Evolutionary conservation across 2,797 vertebrate genomes (phyloP).

Genomic region (Rhabdomys pumilio): DNA sequence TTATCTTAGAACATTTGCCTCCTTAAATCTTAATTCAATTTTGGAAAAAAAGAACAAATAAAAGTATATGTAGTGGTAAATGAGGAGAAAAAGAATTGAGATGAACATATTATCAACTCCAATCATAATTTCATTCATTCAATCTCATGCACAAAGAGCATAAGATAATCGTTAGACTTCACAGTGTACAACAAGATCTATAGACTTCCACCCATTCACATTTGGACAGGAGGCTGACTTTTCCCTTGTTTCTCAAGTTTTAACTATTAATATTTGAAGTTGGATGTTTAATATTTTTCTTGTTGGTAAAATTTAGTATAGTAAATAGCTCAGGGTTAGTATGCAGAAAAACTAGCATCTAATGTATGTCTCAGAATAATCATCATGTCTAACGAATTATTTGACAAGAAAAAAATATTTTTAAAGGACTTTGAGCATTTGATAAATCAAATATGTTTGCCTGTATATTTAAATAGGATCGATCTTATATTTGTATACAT

Average conservation of each 20-base stretch:
- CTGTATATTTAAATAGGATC: not conserved
- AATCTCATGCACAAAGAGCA: not conserved
- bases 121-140: constrained; percentile 10
- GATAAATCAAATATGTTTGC: not conserved
- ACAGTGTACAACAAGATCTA: not conserved
- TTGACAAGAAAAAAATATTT: not conserved
- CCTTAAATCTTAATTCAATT: constrained; percentile 6
- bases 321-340: not conserved
- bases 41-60: not conserved
- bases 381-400: not conserved
- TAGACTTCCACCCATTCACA: not conserved
- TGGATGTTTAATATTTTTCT: constrained; percentile 10
- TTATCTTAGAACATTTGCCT: constrained; percentile 34
- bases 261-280: not conserved
- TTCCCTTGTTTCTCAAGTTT: not conserved
- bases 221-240: not conserved
- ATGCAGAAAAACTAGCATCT: not conserved
- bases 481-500: not conserved
- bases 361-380: not conserved
- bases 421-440: not conserved
- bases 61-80: not conserved
- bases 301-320: constrained; percentile 28
- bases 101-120: not conserved
- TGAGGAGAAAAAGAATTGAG: constrained; percentile 28
- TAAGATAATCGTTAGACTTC: not conserved